Base-by-base conservation (phyloP, 2,113 vertebrate species). In the Paraplagusia blochii region DNA sequence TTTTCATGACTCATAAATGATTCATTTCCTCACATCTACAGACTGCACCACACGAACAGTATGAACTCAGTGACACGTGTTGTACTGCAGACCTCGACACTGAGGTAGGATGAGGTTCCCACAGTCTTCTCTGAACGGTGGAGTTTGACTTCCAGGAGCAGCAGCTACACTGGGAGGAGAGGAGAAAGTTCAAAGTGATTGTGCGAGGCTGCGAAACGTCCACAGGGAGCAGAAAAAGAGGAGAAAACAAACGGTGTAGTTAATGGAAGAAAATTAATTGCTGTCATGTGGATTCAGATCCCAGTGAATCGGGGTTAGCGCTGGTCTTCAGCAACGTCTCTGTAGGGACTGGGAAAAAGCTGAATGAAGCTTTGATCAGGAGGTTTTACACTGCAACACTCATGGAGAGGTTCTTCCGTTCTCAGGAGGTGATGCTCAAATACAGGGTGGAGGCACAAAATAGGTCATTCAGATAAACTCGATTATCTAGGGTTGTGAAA, bases 181-280 rank as follows among this genome's bases (percentile, higher is more conserved):
- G 9, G 44, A 74, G 49, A 76, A 60, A 44, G 72, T 79, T 81
- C 60, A 61, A 69, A 79, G 72, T 49, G 73, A 72, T 65, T 60
- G 79, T 61, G 63, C 53, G 40, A 56, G 60, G 78, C 70, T 60
- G 69, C 54, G 57, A 76, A 74, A 70, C 45, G 73, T 82, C 72
- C 72, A 59, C 63, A 67, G 77, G 77, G 77, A 68, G 63, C 58
- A 40, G 16, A 35, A 11, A 44, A 7, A 38, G 11, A 45, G 16
- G 34, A 65, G 63, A 79, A 42, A 58, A 61, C 13, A 9, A 45
- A 55, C 40, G 14, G 73, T 79, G 74, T 68, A 50, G 81, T 82
- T 85, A 85, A 89, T 90, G 86, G 80, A 84, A 72, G 80, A 83
- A 85, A 89, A 90, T 86, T 77, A 90, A 88, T 88, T 89, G 84